Evolutionary conservation across 2,888 invertebrate genomes (phyloP).

Genomic region (Pristionchus arcanus): DNA sequence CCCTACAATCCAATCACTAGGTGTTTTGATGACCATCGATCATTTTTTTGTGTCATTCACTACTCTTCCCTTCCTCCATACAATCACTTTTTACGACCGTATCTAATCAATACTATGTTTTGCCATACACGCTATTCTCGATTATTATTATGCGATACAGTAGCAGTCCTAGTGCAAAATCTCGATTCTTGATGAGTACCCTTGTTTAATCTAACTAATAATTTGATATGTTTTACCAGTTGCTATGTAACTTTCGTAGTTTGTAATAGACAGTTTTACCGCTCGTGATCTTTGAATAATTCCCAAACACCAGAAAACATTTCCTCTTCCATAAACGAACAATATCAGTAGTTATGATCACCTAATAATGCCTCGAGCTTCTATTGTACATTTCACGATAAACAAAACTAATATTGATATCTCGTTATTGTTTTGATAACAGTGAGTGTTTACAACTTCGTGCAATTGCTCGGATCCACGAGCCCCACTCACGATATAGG

Average conservation of each 20-base stretch:
- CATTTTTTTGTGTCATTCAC: constrained; percentile 17
- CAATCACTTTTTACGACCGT: background rate
- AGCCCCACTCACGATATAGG: too few relatives aligned
- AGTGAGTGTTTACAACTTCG: too few relatives aligned
- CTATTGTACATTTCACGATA: constrained; percentile 21
- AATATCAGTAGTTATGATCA: constrained; percentile 32
- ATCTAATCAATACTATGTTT: background rate
- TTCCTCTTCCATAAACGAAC: background rate
- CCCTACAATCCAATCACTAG: background rate
- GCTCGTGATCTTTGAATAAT: constrained; percentile 8
- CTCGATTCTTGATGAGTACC: background rate
- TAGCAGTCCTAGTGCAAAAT: background rate
- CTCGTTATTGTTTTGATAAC: background rate
- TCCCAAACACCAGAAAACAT: constrained; percentile 40
- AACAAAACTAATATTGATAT: background rate
- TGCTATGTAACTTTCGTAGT: background rate
- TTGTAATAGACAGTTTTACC: constrained; percentile 17
- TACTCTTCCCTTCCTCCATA: background rate
- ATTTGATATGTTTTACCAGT: background rate
- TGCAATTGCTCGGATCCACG: too few relatives aligned
- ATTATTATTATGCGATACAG: background rate
- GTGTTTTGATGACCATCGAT: constrained; percentile 42
- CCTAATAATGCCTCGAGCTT: constrained; percentile 27
- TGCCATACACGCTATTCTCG: constrained; percentile 10
- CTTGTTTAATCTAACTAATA: constrained; percentile 34